phyloP scores from a whole-genome alignment of 2,888 invertebrate genomes.

The Hipparchia sbordonii region DNA sequence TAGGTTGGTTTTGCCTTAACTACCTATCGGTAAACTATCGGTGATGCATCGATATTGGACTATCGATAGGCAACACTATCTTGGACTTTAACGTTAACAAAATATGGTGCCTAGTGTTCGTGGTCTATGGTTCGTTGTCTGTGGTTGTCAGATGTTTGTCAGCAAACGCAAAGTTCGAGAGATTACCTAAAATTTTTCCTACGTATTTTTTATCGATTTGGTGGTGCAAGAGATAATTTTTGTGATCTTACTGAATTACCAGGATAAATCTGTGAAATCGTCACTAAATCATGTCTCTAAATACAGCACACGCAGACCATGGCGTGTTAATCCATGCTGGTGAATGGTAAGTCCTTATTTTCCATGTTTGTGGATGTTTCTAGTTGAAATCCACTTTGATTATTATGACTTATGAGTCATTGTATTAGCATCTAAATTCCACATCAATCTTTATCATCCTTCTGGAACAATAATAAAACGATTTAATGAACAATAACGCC shows the following conservation, averaged over 20 bases:
- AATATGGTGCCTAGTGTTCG: too few relatives aligned
- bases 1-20: too few relatives aligned
- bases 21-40: too few relatives aligned
- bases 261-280: neutral
- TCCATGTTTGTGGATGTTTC: constrained; percentile 42
- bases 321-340: constrained; percentile 97
- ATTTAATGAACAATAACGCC: too few relatives aligned
- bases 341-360: constrained; percentile 91
- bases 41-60: too few relatives aligned
- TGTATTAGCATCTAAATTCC: neutral
- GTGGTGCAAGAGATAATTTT: neutral
- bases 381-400: constrained; percentile 5
- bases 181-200: too few relatives aligned
- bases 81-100: too few relatives aligned
- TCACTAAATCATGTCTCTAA: constrained; percentile 89
- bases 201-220: constrained; percentile 12
- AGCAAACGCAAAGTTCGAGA: too few relatives aligned
- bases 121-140: too few relatives aligned
- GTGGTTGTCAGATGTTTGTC: too few relatives aligned
- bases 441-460: constrained; percentile 1
- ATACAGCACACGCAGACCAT: constrained; percentile 97
- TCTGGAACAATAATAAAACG: constrained; percentile 31
- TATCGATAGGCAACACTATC: too few relatives aligned
- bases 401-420: constrained; percentile 24
- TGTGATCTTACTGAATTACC: neutral